phyloP scores from a whole-genome alignment of 2,888 invertebrate species.

The Phortica magna region DNA sequence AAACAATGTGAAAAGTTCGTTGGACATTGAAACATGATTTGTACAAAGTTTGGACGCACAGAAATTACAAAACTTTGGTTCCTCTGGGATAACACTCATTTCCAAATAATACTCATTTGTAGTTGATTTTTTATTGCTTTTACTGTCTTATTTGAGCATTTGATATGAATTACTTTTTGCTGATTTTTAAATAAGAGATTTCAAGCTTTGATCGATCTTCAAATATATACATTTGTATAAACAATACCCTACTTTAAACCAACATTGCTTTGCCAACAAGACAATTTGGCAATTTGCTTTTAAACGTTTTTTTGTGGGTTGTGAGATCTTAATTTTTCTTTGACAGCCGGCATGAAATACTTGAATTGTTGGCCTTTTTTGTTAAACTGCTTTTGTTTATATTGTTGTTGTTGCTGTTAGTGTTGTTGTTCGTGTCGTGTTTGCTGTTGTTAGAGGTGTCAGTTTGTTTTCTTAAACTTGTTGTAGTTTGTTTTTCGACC shows the following conservation, averaged over 20 bases:
- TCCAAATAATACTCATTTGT: too few species aligned
- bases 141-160: too few species aligned
- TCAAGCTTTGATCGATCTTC: too few species aligned
- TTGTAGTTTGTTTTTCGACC: conserved; percentile 64
- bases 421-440: background rate
- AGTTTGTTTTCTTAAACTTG: conserved; percentile 54
- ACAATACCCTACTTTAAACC: background rate
- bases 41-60: background rate
- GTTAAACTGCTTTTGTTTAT: background rate
- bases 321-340: conserved; percentile 66
- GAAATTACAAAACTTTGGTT: too few species aligned
- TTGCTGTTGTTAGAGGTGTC: conserved; percentile 46
- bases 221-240: too few species aligned
- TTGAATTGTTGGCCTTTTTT: background rate
- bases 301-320: conserved; percentile 52
- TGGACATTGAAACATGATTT: conserved; percentile 26
- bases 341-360: conserved; percentile 6
- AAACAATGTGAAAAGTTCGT: conserved; percentile 14
- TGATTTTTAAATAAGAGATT: background rate
- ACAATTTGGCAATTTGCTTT: conserved; percentile 68
- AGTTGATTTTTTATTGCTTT: too few species aligned
- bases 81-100: too few species aligned
- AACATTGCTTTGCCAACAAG: conserved; percentile 42
- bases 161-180: too few species aligned
- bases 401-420: conserved; percentile 7